A percentile compares a stretch with the other conserved stretches of the same genome.
Conservation (phyloP, 2,797 vertebrate species). For the Macroramphosus scolopax region DNA sequence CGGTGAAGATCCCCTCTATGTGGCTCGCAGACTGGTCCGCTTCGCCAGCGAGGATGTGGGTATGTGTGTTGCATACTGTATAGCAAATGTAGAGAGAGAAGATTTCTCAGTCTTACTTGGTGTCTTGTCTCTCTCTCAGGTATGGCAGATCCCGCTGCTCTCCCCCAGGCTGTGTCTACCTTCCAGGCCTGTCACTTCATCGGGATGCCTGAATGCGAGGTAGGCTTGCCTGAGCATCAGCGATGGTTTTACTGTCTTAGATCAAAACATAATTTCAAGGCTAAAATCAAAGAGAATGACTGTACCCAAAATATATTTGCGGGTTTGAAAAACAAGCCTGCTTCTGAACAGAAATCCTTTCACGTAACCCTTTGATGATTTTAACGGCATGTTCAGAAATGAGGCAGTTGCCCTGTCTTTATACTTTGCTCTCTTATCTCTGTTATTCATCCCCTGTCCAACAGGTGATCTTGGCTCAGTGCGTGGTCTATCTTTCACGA, state of each 20-base stretch:
- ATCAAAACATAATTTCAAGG: too few species aligned
- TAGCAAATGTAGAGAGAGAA: not conserved
- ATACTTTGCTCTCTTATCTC: not conserved
- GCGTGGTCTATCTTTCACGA: slow-evolving; percentile 88
- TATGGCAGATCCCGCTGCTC: slow-evolving; percentile 88
- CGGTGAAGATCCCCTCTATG: slow-evolving; percentile 92
- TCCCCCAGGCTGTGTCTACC: slow-evolving; percentile 91
- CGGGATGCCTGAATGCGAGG: slow-evolving; percentile 99
- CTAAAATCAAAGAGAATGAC: too few species aligned
- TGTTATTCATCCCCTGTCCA: not conserved
- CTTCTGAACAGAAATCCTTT: too few species aligned
- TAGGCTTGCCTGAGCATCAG: slow-evolving; percentile 50
- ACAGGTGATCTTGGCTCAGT: slow-evolving; percentile 95
- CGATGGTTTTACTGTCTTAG: not conserved
- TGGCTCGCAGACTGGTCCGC: slow-evolving; percentile 91
- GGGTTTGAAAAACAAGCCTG: too few species aligned
- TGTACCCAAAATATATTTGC: too few species aligned
- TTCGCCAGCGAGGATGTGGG: slow-evolving; percentile 98
- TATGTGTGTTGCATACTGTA: slow-evolving; percentile 57
- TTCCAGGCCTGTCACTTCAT: slow-evolving; percentile 98
- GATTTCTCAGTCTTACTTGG: not conserved
- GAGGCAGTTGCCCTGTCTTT: too few species aligned
- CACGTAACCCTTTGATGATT: too few species aligned
- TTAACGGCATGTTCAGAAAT: too few species aligned
- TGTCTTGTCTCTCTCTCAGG: slow-evolving; percentile 68